Base-by-base conservation (phyloP, 2,797 vertebrate species). In the Siniperca obscura region DNA sequence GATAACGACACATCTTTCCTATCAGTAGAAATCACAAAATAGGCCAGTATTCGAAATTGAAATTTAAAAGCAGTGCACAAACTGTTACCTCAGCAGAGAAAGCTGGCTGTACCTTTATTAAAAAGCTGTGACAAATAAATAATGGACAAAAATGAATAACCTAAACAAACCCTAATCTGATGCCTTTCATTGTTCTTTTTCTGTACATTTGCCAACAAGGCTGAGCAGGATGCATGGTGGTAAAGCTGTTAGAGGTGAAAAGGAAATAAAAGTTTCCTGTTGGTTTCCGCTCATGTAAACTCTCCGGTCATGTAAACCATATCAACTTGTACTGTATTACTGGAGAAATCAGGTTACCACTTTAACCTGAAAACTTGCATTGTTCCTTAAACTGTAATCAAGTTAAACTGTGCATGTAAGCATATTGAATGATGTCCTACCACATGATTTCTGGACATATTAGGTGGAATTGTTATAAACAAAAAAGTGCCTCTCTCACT, bases 241-340 rank as follows among this genome's bases (percentile, higher is more conserved):
- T 59, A 19, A 3, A n/a, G 38, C 48, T 77, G 69, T 60, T 13
- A 17, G 40, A 52, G 25, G 0, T 62, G 62, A 27, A 78, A 56
- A 88, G 83, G 83, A 86, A 85, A 76, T 65, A 19, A 21, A 74
- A 3, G 52, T 53, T 85, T 81, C 77, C 82, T 81, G 76, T 42
- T 42, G 16, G n/a, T 8, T 65, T 13, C 7, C 1, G 4, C 10
- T 72, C 70, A 68, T 30, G 30, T 30, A 30, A 30, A 30, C 30
- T 30, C 30, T 30, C 30, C 30, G 30, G 8, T 48, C 59, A 46
- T 56, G 30, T 16, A 42, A 46, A 68, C 7, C 14, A 1, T 27
- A 21, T 56, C 1, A 22, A 21, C 38, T 5, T 42, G 1, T 9
- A 3, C 10, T 40, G 44, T 5, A 34, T 22, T 16, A 70, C 14